Evolutionary conservation across 2,888 invertebrate genomes (phyloP).

Genomic region (Polymixis lichenea): DNA sequence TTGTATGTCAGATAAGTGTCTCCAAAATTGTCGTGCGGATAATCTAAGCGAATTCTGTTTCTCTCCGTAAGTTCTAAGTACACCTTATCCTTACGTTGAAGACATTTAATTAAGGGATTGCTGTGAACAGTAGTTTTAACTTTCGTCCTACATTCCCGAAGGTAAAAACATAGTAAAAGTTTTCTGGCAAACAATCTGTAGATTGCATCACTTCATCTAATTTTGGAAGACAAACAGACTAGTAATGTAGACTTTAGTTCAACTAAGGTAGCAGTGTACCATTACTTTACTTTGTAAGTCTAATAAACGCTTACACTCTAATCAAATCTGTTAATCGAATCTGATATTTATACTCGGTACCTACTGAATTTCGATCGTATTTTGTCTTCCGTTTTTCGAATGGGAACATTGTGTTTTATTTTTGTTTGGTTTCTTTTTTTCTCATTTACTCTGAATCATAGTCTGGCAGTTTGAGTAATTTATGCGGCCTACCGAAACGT

Average conservation of each 20-base stretch:
- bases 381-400: not conserved
- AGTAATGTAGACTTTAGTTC: not conserved
- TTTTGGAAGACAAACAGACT: conserved; percentile 12
- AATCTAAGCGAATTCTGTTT: conserved; percentile 1
- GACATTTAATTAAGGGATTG: not conserved
- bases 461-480: too few relatives aligned
- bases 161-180: conserved; percentile 35
- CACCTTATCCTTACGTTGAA: not conserved
- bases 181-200: conserved; percentile 31
- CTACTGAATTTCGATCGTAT: not conserved
- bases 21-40: conserved; percentile 16
- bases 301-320: not conserved
- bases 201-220: conserved; percentile 20
- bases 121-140: conserved; percentile 16
- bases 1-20: conserved; percentile 7
- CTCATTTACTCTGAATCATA: too few relatives aligned
- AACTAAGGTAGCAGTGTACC: not conserved
- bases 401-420: too few relatives aligned
- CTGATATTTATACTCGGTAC: not conserved
- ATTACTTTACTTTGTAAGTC: not conserved
- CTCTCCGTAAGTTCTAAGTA: not conserved
- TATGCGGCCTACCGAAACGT: too few relatives aligned
- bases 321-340: not conserved
- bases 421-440: too few relatives aligned
- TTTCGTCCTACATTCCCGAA: conserved; percentile 12